phyloP scores from a whole-genome alignment of 2,797 vertebrate genomes.

The Morelia viridis region DNA sequence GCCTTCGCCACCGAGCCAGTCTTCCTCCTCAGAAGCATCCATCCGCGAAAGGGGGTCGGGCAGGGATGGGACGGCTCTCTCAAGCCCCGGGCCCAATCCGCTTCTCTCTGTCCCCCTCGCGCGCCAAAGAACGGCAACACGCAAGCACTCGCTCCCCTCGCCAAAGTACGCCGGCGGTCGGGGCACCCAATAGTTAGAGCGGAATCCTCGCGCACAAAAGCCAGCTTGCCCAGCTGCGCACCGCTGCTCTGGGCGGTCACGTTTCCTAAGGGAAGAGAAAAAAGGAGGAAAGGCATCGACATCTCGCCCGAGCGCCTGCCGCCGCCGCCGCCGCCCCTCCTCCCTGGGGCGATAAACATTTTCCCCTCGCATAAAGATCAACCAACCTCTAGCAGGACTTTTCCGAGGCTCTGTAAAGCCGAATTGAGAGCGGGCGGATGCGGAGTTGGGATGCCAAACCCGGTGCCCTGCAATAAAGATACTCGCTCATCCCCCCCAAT shows the following conservation, averaged over 20 bases:
- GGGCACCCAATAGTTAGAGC: not conserved
- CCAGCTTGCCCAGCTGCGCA: conserved; percentile 1
- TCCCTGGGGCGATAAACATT: not conserved
- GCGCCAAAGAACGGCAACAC: not conserved
- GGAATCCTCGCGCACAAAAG: not conserved
- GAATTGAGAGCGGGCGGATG: not conserved
- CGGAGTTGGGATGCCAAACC: not conserved
- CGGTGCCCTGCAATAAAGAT: conserved; percentile 25
- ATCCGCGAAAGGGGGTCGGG: not conserved
- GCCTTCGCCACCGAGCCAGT: not conserved
- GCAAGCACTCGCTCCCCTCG: not conserved
- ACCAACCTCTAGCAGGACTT: conserved; percentile 19
- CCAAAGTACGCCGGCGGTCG: not conserved
- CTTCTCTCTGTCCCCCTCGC: not conserved
- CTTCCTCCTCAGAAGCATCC: not conserved
- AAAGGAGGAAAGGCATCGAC: too few relatives aligned
- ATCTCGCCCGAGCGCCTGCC: not conserved
- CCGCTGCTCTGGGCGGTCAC: not conserved
- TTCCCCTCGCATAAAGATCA: not conserved
- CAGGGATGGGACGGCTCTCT: not conserved
- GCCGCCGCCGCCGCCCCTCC: not conserved
- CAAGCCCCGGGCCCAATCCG: not conserved
- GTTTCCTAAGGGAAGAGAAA: too few relatives aligned
- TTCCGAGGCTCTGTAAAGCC: not conserved
- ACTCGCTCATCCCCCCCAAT: not conserved